Base-by-base conservation (phyloP, 2,888 invertebrate species). In the Drosophila paracracens region DNA sequence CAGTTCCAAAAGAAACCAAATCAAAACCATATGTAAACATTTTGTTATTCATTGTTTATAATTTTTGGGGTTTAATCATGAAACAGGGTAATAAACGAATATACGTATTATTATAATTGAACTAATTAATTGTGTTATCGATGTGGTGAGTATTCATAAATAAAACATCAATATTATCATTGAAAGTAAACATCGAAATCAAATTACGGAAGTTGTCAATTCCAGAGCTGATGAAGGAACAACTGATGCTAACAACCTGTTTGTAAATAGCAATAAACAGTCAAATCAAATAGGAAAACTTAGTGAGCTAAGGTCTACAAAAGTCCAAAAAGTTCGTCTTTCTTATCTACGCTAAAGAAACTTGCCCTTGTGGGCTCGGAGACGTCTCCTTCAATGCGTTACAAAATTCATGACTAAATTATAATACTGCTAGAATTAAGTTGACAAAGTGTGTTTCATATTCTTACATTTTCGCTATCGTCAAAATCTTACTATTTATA, bases 61-160 rank as follows among this genome's bases (percentile, higher is more conserved):
- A 59, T 72, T 78, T 73, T 78, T 57, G 77, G 81, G 75, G 75
- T 72, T 77, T 70, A 75, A 59, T 72, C 67, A 63, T 81, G 54
- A 81, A 86, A 83, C 83, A 83, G 83, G 83, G 83, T 83, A 83
- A 86, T 83, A 82, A 82, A 87, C 72, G 79, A 80, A 81, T 75
- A 83, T 86, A 83, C 87, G 84, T 83, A 83, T 83, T 78, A 76
- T 74, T 67, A 76, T 56, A 56, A 38, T 70, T 54, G 46, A 70
- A 60, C 27, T 27, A 54, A 65, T 62, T 51, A 51, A 60, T 65
- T 81, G 43, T 69, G 40, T 52, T 52, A 31, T 72, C 25, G 48
- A 33, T 54, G 33, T 51, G 67, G 66, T 77, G 40, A 81, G 64
- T 61, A 59, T 50, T 35, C 13, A 8, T 36, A 4, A 18, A 46